phyloP scores from a whole-genome alignment of 1,140 invertebrate genomes.

The Dendrolimus punctatus region DNA sequence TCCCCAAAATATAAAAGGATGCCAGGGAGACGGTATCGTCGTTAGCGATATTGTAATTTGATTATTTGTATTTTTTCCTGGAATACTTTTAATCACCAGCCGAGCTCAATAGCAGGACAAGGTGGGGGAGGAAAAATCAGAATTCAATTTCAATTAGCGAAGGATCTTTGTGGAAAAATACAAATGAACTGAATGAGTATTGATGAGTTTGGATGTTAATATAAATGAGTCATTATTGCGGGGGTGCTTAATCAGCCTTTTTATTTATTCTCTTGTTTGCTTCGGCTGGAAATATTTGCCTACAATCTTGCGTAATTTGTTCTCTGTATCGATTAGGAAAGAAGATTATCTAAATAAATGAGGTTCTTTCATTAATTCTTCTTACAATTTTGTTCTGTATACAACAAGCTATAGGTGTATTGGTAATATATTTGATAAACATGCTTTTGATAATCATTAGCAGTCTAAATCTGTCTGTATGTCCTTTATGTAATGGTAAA shows the following conservation, averaged over 20 bases:
- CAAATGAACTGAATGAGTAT: constrained; percentile 57
- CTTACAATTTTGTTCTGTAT: too few species aligned
- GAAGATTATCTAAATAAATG: too few species aligned
- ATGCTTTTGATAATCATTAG: too few species aligned
- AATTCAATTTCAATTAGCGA: constrained; percentile 70
- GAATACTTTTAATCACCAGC: constrained; percentile 67
- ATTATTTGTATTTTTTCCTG: constrained; percentile 69
- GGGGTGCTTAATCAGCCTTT: constrained; percentile 36
- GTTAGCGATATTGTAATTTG: constrained; percentile 72
- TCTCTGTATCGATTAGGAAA: not conserved
- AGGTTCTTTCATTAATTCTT: too few species aligned
- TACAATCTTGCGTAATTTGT: not conserved
- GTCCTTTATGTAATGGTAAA: too few species aligned
- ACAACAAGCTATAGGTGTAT: too few species aligned
- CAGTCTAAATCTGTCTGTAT: too few species aligned
- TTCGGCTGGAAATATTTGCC: constrained; percentile 10
- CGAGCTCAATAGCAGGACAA: constrained; percentile 27
- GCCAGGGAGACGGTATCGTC: constrained; percentile 50
- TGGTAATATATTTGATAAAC: too few species aligned
- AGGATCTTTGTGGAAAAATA: constrained; percentile 55
- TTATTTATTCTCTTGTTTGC: constrained; percentile 27
- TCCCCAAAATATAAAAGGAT: constrained; percentile 69
- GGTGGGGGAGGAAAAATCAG: constrained; percentile 56
- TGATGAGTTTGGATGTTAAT: constrained; percentile 59
- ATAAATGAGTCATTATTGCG: constrained; percentile 53